These are phyloP conservation scores for Galaxea fascicularis DNA, from an alignment of 92 coral and sea anemone species.

Conservation along the genomic window DNA sequence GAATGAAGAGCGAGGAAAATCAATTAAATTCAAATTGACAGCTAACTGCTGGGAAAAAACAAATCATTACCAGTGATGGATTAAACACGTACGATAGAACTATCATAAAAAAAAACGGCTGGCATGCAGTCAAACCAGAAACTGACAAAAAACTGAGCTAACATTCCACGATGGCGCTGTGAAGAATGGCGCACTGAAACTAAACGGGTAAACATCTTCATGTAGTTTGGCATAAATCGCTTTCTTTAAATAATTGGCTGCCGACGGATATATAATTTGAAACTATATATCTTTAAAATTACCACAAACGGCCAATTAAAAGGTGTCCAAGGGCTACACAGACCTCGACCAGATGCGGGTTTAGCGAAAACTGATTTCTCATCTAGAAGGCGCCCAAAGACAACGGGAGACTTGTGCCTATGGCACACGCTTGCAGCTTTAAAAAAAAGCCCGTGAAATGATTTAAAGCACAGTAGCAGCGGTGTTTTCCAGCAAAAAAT, in stretches of 20 bases:
- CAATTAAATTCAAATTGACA: slow-evolving; percentile 11
- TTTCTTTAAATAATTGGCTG: neutral
- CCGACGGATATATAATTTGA: neutral
- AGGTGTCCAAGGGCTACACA: slow-evolving; percentile 8
- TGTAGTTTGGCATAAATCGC: neutral
- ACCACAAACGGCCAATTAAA: slow-evolving; percentile 13
- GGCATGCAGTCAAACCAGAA: neutral
- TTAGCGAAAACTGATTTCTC: neutral
- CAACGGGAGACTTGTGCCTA: neutral
- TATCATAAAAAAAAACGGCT: neutral
- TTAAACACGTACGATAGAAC: neutral
- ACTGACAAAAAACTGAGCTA: neutral
- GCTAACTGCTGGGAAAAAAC: slow-evolving; percentile 6
- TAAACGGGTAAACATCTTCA: neutral
- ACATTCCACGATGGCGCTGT: too few relatives aligned
- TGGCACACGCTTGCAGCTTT: neutral
- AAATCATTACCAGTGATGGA: slow-evolving; percentile 6
- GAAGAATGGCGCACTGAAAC: too few relatives aligned
- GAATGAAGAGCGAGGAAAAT: neutral
- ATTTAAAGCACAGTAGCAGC: neutral
- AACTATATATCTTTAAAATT: neutral
- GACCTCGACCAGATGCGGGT: neutral
- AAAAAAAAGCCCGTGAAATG: neutral
- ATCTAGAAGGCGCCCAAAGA: neutral
- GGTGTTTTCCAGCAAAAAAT: neutral